Percentiles rank a stretch among this genome's conserved stretches.
Evolutionary conservation across 2,797 vertebrate genomes (phyloP).

Genomic region (Erithacus rubecula): DNA sequence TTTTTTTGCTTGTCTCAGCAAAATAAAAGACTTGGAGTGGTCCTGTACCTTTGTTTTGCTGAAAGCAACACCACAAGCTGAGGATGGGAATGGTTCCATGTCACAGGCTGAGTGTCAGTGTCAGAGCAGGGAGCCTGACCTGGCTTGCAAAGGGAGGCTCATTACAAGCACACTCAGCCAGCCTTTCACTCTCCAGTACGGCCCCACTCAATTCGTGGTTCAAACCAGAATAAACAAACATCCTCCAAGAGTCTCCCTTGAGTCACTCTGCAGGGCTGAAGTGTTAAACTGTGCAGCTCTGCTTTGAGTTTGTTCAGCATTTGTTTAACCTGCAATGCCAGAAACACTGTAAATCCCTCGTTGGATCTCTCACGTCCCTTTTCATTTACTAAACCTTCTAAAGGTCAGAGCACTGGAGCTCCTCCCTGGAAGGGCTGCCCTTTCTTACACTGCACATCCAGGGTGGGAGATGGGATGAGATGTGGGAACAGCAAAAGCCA

Average conservation of each 20-base stretch:
- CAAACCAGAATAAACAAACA: conserved; percentile 58
- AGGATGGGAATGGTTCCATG: neutral
- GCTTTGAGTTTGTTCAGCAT: conserved; percentile 67
- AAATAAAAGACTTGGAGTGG: neutral
- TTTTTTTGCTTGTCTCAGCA: neutral
- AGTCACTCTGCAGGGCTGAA: neutral
- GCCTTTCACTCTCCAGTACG: neutral
- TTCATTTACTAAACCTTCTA: conserved; percentile 30
- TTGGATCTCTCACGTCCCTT: conserved; percentile 6
- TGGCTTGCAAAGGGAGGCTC: conserved; percentile 23
- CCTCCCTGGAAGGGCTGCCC: conserved; percentile 20
- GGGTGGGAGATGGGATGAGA: conserved; percentile 40
- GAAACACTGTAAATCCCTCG: conserved; percentile 63
- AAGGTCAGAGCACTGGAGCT: conserved; percentile 25
- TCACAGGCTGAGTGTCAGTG: conserved; percentile 34
- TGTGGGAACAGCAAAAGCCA: conserved; percentile 38
- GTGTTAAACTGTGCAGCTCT: conserved; percentile 41
- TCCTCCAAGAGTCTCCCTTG: neutral
- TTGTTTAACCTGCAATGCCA: conserved; percentile 72
- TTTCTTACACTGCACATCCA: conserved; percentile 38
- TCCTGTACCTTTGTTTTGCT: neutral
- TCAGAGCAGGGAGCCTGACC: conserved; percentile 52
- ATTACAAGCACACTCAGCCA: neutral
- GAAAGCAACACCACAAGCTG: neutral
- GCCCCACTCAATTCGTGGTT: neutral